Evolutionary conservation across 2,797 vertebrate genomes (phyloP).

Genomic region (Syngnathus rostellatus): DNA sequence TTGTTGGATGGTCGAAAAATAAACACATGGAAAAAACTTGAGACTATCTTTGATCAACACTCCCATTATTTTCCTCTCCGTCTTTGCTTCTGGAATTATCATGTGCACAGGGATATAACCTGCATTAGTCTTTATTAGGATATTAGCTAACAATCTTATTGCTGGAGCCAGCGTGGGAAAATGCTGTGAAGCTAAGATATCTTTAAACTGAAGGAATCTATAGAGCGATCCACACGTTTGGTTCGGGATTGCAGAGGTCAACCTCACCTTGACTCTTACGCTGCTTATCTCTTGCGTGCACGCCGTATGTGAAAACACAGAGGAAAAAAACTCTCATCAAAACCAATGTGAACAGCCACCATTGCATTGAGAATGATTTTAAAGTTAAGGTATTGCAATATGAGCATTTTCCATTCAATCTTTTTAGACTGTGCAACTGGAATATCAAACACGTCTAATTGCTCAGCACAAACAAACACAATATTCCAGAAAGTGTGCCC

Average conservation of each 20-base stretch:
- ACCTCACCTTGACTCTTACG: slow-evolving; percentile 50
- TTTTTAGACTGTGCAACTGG: slow-evolving; percentile 37
- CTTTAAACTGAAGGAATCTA: slow-evolving; percentile 47
- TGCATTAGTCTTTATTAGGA: slow-evolving; percentile 73
- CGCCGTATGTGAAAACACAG: slow-evolving; percentile 6
- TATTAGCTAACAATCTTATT: slow-evolving; percentile 64
- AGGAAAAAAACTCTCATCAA: slow-evolving; percentile 34
- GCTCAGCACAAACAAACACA: slow-evolving; percentile 52
- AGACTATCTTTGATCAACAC: slow-evolving; percentile 22
- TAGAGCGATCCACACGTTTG: slow-evolving; percentile 19
- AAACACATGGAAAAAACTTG: slow-evolving; percentile 2
- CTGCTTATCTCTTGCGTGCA: slow-evolving; percentile 5
- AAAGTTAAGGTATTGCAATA: slow-evolving; percentile 23
- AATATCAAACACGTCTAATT: slow-evolving; percentile 50
- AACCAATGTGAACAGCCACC: slow-evolving; percentile 26
- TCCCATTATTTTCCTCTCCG: slow-evolving; percentile 17
- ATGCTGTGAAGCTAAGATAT: slow-evolving; percentile 62
- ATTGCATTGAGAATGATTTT: slow-evolving; percentile 52
- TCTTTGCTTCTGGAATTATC: slow-evolving; percentile 40
- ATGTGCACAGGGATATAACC: slow-evolving; percentile 61
- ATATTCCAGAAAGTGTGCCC: slow-evolving; percentile 54
- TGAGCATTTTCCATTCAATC: slow-evolving; percentile 8
- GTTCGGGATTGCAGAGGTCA: slow-evolving; percentile 35
- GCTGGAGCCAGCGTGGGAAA: slow-evolving; percentile 58
- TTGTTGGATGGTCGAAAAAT: slow-evolving; percentile 1